Evolutionary conservation across 2,797 vertebrate species (phyloP).

Genomic region (Aselliscus stoliczkanus): DNA sequence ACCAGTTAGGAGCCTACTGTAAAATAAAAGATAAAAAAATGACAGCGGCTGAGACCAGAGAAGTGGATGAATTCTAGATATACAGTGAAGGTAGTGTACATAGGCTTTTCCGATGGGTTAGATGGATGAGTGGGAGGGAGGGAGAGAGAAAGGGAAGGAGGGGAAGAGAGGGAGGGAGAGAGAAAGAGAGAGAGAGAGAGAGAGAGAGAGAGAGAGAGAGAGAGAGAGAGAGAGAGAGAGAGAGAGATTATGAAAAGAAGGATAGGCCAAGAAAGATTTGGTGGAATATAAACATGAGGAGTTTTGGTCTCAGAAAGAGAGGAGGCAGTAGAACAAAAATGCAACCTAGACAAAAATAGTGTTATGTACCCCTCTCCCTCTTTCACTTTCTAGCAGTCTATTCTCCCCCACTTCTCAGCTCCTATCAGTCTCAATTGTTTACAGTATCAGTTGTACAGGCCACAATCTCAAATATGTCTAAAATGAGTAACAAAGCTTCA

Average conservation of each 20-base stretch:
- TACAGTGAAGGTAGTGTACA: background rate
- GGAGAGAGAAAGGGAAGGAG: rapidly evolving
- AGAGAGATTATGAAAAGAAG: background rate
- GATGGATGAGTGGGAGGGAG: background rate
- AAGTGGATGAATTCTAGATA: background rate
- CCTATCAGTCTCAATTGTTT: background rate
- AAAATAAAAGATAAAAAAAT: background rate
- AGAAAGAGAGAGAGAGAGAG: too few species aligned
- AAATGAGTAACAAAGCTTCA: background rate
- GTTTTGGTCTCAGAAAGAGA: background rate
- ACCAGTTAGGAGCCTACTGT: background rate
- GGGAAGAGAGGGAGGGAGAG: too few species aligned
- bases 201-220: too few species aligned
- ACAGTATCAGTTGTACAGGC: background rate
- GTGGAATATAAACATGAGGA: background rate
- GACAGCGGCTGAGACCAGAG: background rate
- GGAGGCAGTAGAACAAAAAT: background rate
- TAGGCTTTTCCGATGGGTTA: background rate
- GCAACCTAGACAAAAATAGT: background rate
- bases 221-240: too few species aligned
- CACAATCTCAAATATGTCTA: background rate
- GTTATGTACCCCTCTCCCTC: background rate
- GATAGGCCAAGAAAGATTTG: background rate
- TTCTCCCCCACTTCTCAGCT: too few species aligned
- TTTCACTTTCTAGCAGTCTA: background rate